These are phyloP conservation scores for Cheilosia variabilis DNA, from an alignment of 2,888 invertebrate species.

Conservation along the genomic window DNA sequence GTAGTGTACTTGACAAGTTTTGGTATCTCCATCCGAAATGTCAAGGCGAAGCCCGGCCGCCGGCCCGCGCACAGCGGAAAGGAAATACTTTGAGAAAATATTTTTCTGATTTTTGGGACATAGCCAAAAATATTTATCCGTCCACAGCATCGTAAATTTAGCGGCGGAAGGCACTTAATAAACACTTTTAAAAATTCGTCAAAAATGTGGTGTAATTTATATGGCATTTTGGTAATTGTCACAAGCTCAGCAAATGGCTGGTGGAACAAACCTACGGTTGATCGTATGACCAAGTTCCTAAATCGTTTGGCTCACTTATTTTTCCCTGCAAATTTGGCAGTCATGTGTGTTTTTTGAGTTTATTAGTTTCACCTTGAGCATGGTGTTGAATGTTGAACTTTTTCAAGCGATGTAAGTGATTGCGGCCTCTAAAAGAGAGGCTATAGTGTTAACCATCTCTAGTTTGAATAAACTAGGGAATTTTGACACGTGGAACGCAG, in stretches of 20 bases:
- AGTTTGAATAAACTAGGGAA: no score
- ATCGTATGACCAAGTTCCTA: not conserved
- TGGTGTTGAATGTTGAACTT: not conserved
- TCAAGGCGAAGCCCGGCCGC: not conserved
- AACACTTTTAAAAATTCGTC: conserved; percentile 30
- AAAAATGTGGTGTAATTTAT: conserved; percentile 1
- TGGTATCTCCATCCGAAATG: conserved; percentile 35
- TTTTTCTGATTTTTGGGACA: conserved; percentile 28
- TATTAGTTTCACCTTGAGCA: not conserved
- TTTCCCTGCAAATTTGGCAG: not conserved
- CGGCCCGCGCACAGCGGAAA: no score
- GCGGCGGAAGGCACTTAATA: conserved; percentile 2
- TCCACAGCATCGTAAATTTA: conserved; percentile 15
- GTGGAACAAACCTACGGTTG: not conserved
- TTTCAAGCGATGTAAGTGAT: not conserved
- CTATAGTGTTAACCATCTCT: no score
- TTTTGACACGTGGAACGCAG: no score
- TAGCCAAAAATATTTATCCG: conserved; percentile 29
- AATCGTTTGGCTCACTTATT: not conserved
- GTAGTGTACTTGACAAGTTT: not conserved
- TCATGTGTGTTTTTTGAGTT: not conserved
- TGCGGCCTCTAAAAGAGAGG: not conserved
- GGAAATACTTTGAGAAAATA: conserved; percentile 13
- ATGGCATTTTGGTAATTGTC: conserved; percentile 3
- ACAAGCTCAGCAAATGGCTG: not conserved